These are phyloP conservation scores for Sminthurinus aureus DNA, from an alignment of 2,888 invertebrate species.

Conservation along the genomic window DNA sequence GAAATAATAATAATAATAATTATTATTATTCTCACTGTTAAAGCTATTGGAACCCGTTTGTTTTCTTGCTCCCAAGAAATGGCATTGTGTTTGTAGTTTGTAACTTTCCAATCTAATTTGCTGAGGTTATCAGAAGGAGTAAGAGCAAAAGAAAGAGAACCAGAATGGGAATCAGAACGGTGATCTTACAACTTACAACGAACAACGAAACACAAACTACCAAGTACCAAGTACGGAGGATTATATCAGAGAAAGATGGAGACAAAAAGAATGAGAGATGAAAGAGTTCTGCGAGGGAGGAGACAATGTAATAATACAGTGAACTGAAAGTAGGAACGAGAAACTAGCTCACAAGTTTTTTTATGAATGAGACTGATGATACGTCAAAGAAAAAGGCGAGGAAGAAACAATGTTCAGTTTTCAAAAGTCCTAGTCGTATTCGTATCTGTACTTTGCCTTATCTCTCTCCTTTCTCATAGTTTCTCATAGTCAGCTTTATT, in stretches of 20 bases:
- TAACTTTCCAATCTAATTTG: no score
- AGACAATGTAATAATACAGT: background rate
- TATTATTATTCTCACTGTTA: no score
- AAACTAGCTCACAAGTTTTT: background rate
- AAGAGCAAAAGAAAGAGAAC: no score
- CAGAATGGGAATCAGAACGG: no score
- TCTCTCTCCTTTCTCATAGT: background rate
- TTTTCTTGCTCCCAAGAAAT: no score
- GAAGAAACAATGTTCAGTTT: conserved; percentile 12
- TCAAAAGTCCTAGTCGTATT: background rate
- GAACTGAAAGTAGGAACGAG: background rate
- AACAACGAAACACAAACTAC: background rate
- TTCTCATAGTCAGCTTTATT: background rate
- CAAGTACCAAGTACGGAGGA: background rate
- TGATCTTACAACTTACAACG: no score
- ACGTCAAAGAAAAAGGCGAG: background rate
- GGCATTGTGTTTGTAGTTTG: no score
- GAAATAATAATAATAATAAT: no score
- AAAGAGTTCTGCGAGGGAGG: background rate
- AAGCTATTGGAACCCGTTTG: no score
- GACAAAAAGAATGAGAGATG: background rate
- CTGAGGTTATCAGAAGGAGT: no score
- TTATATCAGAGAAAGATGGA: background rate
- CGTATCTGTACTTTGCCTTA: background rate
- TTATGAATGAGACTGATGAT: conserved; percentile 23